Base-by-base conservation (phyloP, 2,888 invertebrate genomes). In the Oxyscelio sp. region DNA sequence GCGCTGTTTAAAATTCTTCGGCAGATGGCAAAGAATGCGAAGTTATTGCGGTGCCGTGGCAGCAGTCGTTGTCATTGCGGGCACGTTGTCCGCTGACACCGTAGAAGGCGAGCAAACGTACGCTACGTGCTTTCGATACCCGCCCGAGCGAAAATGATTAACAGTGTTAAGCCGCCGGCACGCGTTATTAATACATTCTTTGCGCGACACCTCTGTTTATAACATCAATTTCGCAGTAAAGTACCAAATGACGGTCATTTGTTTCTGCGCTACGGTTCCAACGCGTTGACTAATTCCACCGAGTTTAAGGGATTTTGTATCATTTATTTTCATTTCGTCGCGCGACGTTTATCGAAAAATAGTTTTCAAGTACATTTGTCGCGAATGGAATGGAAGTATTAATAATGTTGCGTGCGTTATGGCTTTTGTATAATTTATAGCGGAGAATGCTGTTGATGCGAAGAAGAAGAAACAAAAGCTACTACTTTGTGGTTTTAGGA, bases 341-440 rank as follows among this genome's bases (percentile, higher is more conserved):
- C 2, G 34, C 6, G 34, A 34, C 34, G 27, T 95, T 99, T 74
- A 96, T 99, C 43, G 98, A 98, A 27, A 27, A 27, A 27, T 27
- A 4, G 6, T 27, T 27, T 27, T 27, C 27, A 27, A 27, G 27
- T 27, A n/a, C n/a, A n/a, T n/a, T n/a, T n/a, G n/a, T n/a, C n/a
- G n/a, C n/a, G n/a, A n/a, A n/a, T n/a, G n/a, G n/a, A n/a, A n/a
- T n/a, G n/a, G n/a, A n/a, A n/a, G n/a, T n/a, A n/a, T n/a, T n/a
- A n/a, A n/a, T n/a, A n/a, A n/a, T n/a, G n/a, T n/a, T n/a, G n/a
- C n/a, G n/a, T n/a, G n/a, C n/a, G n/a, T n/a, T n/a, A n/a, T n/a
- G n/a, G n/a, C n/a, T n/a, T n/a, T n/a, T n/a, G n/a, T n/a, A n/a
- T n/a, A n/a, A n/a, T n/a, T n/a, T n/a, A n/a, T n/a, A n/a, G n/a